Evolutionary conservation across 2,113 vertebrate genomes (phyloP).

Genomic region (Macquaria ambigua): DNA sequence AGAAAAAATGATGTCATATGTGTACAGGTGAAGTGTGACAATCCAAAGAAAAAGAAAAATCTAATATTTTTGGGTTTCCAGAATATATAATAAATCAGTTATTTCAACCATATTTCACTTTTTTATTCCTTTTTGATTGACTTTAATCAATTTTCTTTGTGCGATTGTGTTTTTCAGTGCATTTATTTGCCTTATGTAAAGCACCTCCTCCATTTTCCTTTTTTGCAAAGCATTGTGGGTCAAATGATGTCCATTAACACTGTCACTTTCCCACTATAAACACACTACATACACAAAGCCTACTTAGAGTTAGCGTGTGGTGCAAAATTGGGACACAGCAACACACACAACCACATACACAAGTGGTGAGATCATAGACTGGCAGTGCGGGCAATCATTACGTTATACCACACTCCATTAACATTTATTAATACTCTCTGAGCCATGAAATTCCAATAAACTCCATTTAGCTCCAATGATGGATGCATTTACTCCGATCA

Average conservation of each 20-base stretch:
- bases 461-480: slow-evolving; percentile 56
- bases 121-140: too few relatives aligned
- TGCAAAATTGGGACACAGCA: neutral
- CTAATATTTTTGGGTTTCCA: too few relatives aligned
- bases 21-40: too few relatives aligned
- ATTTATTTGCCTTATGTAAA: neutral
- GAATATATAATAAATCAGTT: too few relatives aligned
- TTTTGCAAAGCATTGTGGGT: neutral
- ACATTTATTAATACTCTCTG: slow-evolving; percentile 64
- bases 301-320: neutral
- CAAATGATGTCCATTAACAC: neutral
- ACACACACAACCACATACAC: neutral
- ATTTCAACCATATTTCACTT: neutral
- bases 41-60: too few relatives aligned
- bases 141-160: neutral
- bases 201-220: neutral
- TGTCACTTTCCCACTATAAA: neutral
- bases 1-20: too few relatives aligned
- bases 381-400: slow-evolving; percentile 50
- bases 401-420: slow-evolving; percentile 68
- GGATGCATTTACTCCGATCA: slow-evolving; percentile 39
- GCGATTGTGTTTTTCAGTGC: neutral
- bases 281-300: neutral
- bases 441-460: slow-evolving; percentile 74
- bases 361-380: slow-evolving; percentile 8